Percentiles rank a stretch among this genome's conserved stretches.
Conservation (phyloP, 2,888 invertebrate genomes). For the Coremacera marginata region DNA sequence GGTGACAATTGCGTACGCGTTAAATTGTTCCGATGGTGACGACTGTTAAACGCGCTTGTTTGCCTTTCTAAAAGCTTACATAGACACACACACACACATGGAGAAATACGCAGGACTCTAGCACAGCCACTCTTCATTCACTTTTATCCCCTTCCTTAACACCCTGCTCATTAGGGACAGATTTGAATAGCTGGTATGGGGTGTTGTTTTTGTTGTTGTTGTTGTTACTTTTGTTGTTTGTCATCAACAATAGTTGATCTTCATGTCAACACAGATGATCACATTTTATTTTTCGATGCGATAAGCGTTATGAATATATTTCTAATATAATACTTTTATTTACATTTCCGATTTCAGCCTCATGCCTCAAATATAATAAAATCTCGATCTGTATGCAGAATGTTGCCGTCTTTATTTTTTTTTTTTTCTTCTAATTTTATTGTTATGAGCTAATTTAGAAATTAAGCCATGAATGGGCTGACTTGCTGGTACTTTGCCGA, state of each 20-base stretch:
- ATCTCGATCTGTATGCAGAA: neutral
- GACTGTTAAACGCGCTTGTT: neutral
- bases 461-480: slow-evolving; percentile 1
- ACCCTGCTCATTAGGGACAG: slow-evolving; percentile 1
- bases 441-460: slow-evolving; percentile 39
- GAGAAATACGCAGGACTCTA: neutral
- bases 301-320: neutral
- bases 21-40: neutral
- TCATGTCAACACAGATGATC: slow-evolving; percentile 70
- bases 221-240: slow-evolving; percentile 17
- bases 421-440: slow-evolving; percentile 40
- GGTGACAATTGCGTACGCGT: slow-evolving; percentile 5
- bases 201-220: slow-evolving; percentile 2
- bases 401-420: neutral
- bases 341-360: slow-evolving; percentile 41
- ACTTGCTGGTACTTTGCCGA: neutral
- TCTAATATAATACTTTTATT: slow-evolving; percentile 17
- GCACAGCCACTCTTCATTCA: neutral
- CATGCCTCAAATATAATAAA: slow-evolving; percentile 39
- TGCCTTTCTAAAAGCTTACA: neutral
- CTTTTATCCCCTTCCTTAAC: neutral
- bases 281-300: slow-evolving; percentile 57
- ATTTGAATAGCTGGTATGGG: neutral
- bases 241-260: slow-evolving; percentile 61
- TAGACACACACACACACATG: neutral